Conservation (phyloP, 2,888 invertebrate species). For the Cryptocephalus moraei region DNA sequence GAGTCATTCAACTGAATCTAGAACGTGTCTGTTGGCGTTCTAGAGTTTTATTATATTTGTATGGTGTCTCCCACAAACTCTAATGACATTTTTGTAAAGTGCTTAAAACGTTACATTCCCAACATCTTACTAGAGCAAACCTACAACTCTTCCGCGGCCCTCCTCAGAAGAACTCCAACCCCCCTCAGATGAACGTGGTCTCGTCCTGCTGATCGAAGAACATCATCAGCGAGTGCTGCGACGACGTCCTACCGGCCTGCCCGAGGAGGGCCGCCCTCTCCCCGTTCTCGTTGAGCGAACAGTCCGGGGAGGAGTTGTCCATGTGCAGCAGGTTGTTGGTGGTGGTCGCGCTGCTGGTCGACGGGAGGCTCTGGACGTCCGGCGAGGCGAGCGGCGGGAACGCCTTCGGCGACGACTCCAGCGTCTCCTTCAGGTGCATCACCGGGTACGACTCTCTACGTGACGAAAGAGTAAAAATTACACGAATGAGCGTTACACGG, state of each 20-base stretch:
- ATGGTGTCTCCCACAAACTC: no score
- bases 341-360: slow-evolving; percentile 40
- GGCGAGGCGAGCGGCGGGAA: slow-evolving; percentile 55
- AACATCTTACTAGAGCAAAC: not conserved
- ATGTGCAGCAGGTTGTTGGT: slow-evolving; percentile 40
- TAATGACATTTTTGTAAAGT: no score
- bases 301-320: slow-evolving; percentile 35
- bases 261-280: slow-evolving; percentile 52
- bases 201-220: slow-evolving; percentile 75
- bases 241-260: slow-evolving; percentile 50
- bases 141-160: no score
- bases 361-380: slow-evolving; percentile 47
- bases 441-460: slow-evolving; percentile 56
- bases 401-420: slow-evolving; percentile 33
- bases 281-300: slow-evolving; percentile 25
- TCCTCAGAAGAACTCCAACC: not conserved
- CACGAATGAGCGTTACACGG: no score
- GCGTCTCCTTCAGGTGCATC: slow-evolving; percentile 33
- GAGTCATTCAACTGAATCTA: no score
- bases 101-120: not conserved
- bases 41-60: not conserved
- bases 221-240: slow-evolving; percentile 67
- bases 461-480: slow-evolving; percentile 1
- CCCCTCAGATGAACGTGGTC: slow-evolving; percentile 62
- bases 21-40: no score